Evolutionary conservation across 2,113 vertebrate species (phyloP), one percentile per base, ranked within the genome.

Genomic region (Nanger granti): DNA sequence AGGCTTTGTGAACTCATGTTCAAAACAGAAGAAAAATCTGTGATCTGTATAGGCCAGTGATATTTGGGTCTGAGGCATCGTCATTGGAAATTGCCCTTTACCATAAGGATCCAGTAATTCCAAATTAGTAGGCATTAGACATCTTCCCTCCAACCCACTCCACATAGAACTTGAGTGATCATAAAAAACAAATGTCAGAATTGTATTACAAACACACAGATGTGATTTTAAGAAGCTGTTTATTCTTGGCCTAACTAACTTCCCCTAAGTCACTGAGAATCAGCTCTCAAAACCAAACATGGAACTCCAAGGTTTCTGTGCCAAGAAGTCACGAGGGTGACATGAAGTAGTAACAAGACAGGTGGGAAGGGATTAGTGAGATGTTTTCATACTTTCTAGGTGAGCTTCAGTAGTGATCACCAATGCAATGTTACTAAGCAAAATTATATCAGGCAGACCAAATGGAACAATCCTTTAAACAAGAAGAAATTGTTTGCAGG

Each of bases 401-500:
- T 96, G 41, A 94, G 82, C 91, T 96, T 64, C 85, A 93, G 86
- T 95, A 93, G 93, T 91, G 59, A 57, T 85, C 96, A 96, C 96
- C 97, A 87, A 90, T 94, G 64, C 49, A 59, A 10, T 28, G 80
- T 92, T 93, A 93, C 85, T 52, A 93, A 79, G 86, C 92, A 64
- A 94, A 98, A 95, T 94, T 91, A 91, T 87, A 69, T 95, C 95
- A 57, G 12, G 34, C 80, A 93, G 87, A 95, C 76, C 64, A 97
- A 98, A 98, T 87, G 91, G 97, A 98, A 98, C 91, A 94, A 80
- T 95, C 87, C 95, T 97, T 87, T 94, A 79, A 96, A 97, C 85
- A 66, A 95, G 95, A 94, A 97, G 87, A 97, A 98, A 98, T 97
- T 95, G 93, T 97, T 98, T 98, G 97, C 98, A 98, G 97, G 98